Percentiles rank a stretch among this genome's conserved stretches.
These are phyloP conservation scores for Polypterus senegalus DNA, from an alignment of 2,113 vertebrate species.

Conservation along the genomic window DNA sequence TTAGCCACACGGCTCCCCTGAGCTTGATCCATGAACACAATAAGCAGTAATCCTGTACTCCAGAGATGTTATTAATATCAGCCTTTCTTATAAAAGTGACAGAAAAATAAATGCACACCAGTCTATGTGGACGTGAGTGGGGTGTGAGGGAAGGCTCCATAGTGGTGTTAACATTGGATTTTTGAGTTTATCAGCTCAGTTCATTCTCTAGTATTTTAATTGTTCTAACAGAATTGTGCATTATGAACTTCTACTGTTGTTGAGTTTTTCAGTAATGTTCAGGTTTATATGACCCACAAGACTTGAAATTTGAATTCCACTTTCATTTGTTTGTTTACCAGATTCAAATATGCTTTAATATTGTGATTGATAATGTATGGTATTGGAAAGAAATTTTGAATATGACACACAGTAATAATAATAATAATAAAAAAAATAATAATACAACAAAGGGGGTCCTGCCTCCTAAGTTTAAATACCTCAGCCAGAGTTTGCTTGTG, in stretches of 20 bases:
- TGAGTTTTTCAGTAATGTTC: neutral
- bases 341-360: no score
- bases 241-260: neutral
- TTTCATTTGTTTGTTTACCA: no score
- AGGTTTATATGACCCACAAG: neutral
- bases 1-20: conserved; percentile 26
- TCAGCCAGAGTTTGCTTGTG: no score
- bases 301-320: no score
- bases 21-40: conserved; percentile 31
- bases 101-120: neutral
- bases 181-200: neutral
- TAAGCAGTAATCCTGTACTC: conserved; percentile 16
- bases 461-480: no score
- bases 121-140: neutral
- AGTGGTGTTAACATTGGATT: neutral
- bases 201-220: neutral
- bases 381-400: no score
- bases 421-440: no score
- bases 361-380: no score
- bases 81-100: neutral
- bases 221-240: neutral
- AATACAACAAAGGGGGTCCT: no score
- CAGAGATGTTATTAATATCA: neutral
- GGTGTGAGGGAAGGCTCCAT: neutral
- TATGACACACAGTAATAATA: no score